Evolutionary conservation across 2,888 invertebrate species (phyloP).

Genomic region (Terebella lapidaria): DNA sequence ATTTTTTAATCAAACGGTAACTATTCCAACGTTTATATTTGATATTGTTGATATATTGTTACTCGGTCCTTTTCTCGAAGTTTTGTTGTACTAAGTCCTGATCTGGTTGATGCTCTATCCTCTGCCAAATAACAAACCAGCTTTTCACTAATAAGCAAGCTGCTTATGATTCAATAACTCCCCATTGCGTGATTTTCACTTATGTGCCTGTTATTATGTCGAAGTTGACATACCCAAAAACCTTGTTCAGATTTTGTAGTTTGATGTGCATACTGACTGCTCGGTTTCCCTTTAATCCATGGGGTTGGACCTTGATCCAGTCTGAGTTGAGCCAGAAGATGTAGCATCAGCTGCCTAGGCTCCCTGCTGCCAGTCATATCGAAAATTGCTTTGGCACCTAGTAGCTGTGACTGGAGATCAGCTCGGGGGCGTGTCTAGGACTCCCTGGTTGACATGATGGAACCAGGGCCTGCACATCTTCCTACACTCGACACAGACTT

Average conservation of each 20-base stretch:
- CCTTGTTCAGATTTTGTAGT: too few relatives aligned
- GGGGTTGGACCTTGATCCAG: neutral
- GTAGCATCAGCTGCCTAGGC: neutral
- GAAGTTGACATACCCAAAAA: too few relatives aligned
- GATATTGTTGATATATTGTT: neutral
- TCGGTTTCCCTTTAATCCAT: too few relatives aligned
- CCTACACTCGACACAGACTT: conserved; percentile 10
- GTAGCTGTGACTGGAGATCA: neutral
- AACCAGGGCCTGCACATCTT: conserved; percentile 19
- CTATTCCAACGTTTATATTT: neutral
- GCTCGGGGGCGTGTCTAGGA: neutral
- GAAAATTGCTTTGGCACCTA: neutral
- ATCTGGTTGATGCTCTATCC: neutral
- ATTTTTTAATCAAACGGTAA: neutral
- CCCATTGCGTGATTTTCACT: too few relatives aligned
- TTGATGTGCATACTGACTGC: too few relatives aligned
- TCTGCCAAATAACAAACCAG: neutral
- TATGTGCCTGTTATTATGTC: too few relatives aligned
- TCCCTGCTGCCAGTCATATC: neutral
- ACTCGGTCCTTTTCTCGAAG: neutral
- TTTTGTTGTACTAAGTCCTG: neutral
- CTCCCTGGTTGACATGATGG: conserved; percentile 26
- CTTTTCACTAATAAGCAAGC: too few relatives aligned
- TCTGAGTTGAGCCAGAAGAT: neutral
- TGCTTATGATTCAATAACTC: too few relatives aligned